Evolutionary conservation across 2,113 vertebrate species (phyloP).

Genomic region (Dasyprocta punctata): DNA sequence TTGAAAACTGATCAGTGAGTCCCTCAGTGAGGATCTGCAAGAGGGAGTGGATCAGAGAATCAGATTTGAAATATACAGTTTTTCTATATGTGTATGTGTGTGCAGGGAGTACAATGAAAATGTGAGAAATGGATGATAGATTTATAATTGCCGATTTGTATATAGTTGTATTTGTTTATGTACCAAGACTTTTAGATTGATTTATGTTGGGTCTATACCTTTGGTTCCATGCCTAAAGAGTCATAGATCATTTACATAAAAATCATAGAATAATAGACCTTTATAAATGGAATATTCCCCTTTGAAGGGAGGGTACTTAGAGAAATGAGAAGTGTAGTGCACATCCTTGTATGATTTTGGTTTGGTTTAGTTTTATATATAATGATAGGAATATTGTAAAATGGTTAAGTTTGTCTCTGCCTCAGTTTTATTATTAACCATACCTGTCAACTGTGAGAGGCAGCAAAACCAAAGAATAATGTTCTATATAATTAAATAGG

Average conservation of each 20-base stretch:
- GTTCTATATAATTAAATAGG: background rate
- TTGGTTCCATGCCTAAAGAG: background rate
- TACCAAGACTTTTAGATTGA: background rate
- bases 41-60: background rate
- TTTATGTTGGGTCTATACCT: background rate
- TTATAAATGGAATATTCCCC: background rate
- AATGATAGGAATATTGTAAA: background rate
- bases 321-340: background rate
- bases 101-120: background rate
- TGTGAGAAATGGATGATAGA: background rate
- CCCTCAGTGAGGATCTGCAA: background rate
- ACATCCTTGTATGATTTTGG: background rate
- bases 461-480: background rate
- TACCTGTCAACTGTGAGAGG: background rate
- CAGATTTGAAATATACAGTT: background rate
- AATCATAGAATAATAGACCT: background rate
- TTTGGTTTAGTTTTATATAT: conserved; percentile 15
- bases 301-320: background rate
- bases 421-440: background rate
- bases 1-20: background rate
- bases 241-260: background rate
- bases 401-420: background rate
- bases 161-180: background rate
- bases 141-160: background rate
- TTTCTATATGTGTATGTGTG: background rate